Conservation (phyloP, 2,113 vertebrate genomes). For the Lota lota region DNA sequence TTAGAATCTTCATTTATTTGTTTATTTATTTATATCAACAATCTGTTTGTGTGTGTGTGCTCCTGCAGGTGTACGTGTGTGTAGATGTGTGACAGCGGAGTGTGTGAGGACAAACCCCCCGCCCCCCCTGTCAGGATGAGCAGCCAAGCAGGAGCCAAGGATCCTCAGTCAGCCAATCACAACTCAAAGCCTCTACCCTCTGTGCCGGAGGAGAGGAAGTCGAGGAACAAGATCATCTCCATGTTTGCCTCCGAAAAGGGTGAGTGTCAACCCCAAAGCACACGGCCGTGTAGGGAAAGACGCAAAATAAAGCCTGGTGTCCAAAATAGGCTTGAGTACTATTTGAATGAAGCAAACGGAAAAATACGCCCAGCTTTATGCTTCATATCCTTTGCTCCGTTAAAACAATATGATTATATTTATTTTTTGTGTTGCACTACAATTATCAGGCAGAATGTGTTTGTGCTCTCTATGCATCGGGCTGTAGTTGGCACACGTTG, state of each 20-base stretch:
- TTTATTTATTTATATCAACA: background rate
- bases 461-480: too few relatives aligned
- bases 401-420: too few relatives aligned
- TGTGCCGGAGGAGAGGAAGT: constrained; percentile 92
- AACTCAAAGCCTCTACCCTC: constrained; percentile 91
- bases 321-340: too few relatives aligned
- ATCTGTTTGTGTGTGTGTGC: constrained; percentile 6
- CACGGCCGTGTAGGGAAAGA: too few relatives aligned
- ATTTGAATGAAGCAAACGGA: too few relatives aligned
- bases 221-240: constrained; percentile 94
- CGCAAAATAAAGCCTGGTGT: too few relatives aligned
- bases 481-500: too few relatives aligned
- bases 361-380: too few relatives aligned
- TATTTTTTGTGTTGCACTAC: too few relatives aligned
- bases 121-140: constrained; percentile 97
- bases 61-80: constrained; percentile 51
- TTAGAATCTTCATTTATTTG: background rate
- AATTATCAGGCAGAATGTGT: too few relatives aligned
- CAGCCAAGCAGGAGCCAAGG: constrained; percentile 91
- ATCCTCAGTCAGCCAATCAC: constrained; percentile 84
- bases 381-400: too few relatives aligned
- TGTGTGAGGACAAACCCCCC: constrained; percentile 89
- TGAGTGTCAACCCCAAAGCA: constrained; percentile 52
- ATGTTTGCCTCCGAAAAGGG: constrained; percentile 95
- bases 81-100: constrained; percentile 74